Evolutionary conservation across 2,888 invertebrate genomes (phyloP).

Genomic region (Tenodera sinensis): DNA sequence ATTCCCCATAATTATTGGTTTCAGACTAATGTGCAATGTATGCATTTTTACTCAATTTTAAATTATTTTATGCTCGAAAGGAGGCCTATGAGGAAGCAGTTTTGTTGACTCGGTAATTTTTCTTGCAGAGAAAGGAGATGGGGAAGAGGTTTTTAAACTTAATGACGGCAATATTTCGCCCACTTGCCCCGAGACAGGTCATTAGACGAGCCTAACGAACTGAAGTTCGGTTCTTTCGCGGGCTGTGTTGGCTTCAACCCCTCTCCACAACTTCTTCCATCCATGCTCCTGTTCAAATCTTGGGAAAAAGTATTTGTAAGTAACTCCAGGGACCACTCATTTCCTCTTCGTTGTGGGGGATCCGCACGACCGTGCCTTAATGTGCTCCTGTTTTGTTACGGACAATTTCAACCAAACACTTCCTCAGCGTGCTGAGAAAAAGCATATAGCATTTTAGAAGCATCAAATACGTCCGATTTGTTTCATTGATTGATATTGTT

Average conservation of each 20-base stretch:
- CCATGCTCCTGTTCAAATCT: not conserved
- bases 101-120: slow-evolving; percentile 41
- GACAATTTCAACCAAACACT: not conserved
- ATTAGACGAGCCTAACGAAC: slow-evolving; percentile 37
- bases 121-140: slow-evolving; percentile 32
- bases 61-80: slow-evolving; percentile 32
- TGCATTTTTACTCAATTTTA: slow-evolving; percentile 37
- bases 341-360: not conserved
- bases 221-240: slow-evolving; percentile 4
- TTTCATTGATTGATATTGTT: too few relatives aligned
- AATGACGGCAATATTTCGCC: slow-evolving; percentile 41
- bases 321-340: not conserved
- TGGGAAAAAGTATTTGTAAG: not conserved
- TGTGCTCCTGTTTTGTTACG: not conserved
- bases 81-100: slow-evolving; percentile 33
- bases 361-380: not conserved
- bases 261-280: not conserved
- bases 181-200: slow-evolving; percentile 38
- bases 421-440: too few relatives aligned
- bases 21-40: slow-evolving; percentile 38
- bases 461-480: too few relatives aligned
- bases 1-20: slow-evolving; percentile 39
- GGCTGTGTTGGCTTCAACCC: not conserved
- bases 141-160: slow-evolving; percentile 35
- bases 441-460: too few relatives aligned